Conservation (phyloP, 2,888 invertebrate species). For the Pheosia tremula region DNA sequence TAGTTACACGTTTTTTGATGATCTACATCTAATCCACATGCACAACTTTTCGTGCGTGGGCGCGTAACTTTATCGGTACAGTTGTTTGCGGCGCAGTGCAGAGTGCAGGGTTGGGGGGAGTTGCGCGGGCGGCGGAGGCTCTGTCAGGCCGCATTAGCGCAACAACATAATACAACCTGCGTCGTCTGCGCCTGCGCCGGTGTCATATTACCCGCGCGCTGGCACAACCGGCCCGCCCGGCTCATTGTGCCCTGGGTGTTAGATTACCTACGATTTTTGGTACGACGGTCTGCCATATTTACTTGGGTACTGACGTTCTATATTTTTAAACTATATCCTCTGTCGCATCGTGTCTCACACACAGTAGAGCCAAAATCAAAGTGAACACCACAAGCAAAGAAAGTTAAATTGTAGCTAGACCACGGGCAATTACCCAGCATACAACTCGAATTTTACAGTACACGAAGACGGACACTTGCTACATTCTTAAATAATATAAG, state of each 20-base stretch:
- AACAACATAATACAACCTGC: conserved; percentile 30
- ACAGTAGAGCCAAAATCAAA: too few species aligned
- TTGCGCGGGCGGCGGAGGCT: conserved; percentile 3
- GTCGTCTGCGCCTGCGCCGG: conserved; percentile 6
- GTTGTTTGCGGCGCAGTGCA: neutral
- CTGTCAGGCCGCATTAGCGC: conserved; percentile 30
- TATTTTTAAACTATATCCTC: too few species aligned
- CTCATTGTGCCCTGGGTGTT: neutral
- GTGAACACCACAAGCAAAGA: too few species aligned
- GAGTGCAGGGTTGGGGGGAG: neutral
- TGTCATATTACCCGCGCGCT: conserved; percentile 21
- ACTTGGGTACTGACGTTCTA: neutral
- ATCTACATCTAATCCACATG: neutral
- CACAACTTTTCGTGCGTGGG: conserved; percentile 19
- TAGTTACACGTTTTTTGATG: neutral
- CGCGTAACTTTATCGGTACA: conserved; percentile 24
- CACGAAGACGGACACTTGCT: too few species aligned
- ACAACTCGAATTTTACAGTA: too few species aligned
- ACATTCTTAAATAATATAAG: too few species aligned
- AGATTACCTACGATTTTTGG: conserved; percentile 2
- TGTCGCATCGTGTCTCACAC: too few species aligned
- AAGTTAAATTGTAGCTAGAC: too few species aligned
- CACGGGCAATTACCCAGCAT: too few species aligned
- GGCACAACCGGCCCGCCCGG: neutral
- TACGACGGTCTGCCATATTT: neutral